Percentiles rank a stretch among this genome's conserved stretches.
phyloP scores from a whole-genome alignment of 2,797 vertebrate species.

The Hybognathus amarus region DNA sequence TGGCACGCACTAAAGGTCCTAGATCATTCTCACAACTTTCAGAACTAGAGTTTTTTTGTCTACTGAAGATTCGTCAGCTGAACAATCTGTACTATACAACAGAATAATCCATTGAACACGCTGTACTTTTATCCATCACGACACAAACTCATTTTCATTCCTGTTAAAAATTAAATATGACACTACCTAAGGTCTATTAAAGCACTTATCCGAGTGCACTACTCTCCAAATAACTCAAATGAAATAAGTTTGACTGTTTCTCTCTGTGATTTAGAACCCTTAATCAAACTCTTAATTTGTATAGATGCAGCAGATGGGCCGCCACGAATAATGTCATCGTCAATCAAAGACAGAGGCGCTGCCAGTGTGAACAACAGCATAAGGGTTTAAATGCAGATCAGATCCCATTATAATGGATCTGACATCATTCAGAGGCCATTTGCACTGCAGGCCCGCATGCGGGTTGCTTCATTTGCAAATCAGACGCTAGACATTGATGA shows the following conservation, averaged over 20 bases:
- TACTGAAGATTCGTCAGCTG: neutral
- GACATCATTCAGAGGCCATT: constrained; percentile 43
- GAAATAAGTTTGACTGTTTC: neutral
- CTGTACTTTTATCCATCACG: neutral
- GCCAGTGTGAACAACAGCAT: neutral
- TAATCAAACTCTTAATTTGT: constrained; percentile 6
- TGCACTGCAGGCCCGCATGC: constrained; percentile 44
- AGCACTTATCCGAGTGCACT: neutral
- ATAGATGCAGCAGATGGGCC: neutral
- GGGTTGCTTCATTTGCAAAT: constrained; percentile 56
- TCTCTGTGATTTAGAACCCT: neutral
- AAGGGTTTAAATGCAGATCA: constrained; percentile 33
- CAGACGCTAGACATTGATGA: constrained; percentile 38
- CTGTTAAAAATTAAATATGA: neutral
- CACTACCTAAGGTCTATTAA: neutral
- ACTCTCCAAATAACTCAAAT: neutral
- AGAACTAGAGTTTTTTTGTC: neutral
- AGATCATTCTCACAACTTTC: neutral
- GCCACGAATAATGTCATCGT: neutral
- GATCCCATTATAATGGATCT: constrained; percentile 32
- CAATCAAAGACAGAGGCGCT: constrained; percentile 13
- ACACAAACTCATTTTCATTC: neutral
- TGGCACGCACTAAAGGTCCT: neutral
- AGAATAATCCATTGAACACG: neutral
- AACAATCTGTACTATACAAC: neutral